Base-by-base conservation (phyloP, 2,797 vertebrate genomes). In the Lepus townsendii region DNA sequence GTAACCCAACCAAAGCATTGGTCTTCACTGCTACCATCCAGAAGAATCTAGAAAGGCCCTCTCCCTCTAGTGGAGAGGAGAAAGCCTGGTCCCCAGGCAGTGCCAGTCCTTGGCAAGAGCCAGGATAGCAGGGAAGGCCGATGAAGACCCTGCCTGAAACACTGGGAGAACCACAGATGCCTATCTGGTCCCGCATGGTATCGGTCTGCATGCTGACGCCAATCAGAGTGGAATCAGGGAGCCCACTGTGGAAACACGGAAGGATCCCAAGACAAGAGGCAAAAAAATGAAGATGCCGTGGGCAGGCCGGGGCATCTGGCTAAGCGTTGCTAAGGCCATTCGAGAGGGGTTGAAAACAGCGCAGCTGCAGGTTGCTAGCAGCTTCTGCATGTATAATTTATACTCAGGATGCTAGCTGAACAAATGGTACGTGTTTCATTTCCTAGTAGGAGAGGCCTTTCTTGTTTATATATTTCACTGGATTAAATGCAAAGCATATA, bases 71-170 rank as follows among this genome's bases (percentile, higher is more conserved):
- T 12, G 19, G 63, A 32, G n/a, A 68, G 38, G 47, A 73, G 60
- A 52, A 30, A 60, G 30, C 32, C n/a, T 10, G 19, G 0, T 27
- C 5, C 0, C 24, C 19, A 60, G 30, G 35, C 30, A 14, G 50
- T 47, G 32, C 17, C 47, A 3, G 62, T 82, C 38, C 32, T 27
- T 65, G 42, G n/a, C 12, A 9, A 12, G 16, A 71, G 27, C 6
- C 0, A 0, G 42, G 3, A 11, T 2, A 7, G 2, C 73, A 2
- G 0, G 3, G 60, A n/a, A 0, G 1, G 22, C 0, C 2, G 14
- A 47, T 1, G 42, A 42, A 77, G 52, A 11, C 22, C 17, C 20
- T 27, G 1, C 54, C 32, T 9, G 17, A 26, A 20, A 69, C 17
- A 42, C 3, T 0, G 3, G 8, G 30, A 8, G 52, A 35, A 35